A percentile compares a stretch with the other conserved stretches of the same genome.
phyloP scores from a whole-genome alignment of 2,113 vertebrate genomes.

The Mesocricetus auratus region DNA sequence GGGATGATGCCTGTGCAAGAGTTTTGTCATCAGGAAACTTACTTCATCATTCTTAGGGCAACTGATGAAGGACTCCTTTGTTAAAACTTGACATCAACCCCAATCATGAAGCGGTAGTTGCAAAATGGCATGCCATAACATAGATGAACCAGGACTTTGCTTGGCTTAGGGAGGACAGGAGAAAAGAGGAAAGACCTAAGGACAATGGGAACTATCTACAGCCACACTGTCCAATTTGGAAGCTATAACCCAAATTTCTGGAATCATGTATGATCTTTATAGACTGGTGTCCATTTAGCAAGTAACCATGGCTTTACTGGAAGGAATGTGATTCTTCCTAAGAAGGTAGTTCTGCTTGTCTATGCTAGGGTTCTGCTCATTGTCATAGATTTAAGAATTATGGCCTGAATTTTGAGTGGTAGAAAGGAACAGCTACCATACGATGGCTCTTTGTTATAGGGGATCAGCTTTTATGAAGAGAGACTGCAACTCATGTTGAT shows the following conservation, averaged over 20 bases:
- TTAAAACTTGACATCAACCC: background rate
- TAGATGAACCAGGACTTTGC: background rate
- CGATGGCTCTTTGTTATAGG: background rate
- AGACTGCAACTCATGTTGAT: background rate
- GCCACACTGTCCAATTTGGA: background rate
- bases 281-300: background rate
- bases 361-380: background rate
- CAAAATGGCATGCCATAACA: background rate
- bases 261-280: background rate
- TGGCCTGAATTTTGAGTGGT: background rate
- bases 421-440: background rate
- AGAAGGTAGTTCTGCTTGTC: background rate
- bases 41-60: background rate
- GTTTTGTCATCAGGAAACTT: background rate
- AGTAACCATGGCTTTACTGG: background rate
- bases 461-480: slow-evolving; percentile 32
- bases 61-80: background rate
- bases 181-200: background rate
- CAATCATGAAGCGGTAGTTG: background rate
- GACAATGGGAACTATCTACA: background rate
- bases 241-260: background rate
- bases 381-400: background rate
- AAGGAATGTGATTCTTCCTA: background rate
- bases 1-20: background rate
- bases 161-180: background rate